phyloP scores from a whole-genome alignment of 2,797 vertebrate species.

The Odontamblyopus lacepedii region DNA sequence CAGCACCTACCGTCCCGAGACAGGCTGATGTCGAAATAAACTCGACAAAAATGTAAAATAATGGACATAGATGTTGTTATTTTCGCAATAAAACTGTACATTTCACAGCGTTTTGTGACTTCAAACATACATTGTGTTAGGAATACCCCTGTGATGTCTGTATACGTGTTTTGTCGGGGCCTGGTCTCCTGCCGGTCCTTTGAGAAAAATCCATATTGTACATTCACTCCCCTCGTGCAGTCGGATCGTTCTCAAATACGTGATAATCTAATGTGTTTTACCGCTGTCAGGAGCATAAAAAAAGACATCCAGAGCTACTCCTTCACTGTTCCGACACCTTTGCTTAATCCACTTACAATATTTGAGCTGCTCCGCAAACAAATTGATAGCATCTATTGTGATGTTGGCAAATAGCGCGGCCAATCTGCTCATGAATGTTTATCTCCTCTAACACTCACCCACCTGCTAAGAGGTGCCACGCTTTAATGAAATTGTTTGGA shows the following conservation, averaged over 20 bases:
- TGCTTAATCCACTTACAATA: conserved; percentile 81
- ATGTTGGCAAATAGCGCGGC: conserved; percentile 97
- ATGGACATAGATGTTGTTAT: not conserved
- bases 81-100: not conserved
- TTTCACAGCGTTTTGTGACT: not conserved
- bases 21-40: too few relatives aligned
- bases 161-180: not conserved
- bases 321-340: conserved; percentile 68
- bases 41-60: not conserved
- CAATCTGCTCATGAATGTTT: conserved; percentile 98
- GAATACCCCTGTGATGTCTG: not conserved
- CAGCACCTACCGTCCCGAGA: too few relatives aligned
- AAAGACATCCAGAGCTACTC: conserved; percentile 64
- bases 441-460: conserved; percentile 97
- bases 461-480: conserved; percentile 99
- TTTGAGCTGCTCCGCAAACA: conserved; percentile 93
- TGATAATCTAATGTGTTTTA: conserved; percentile 36
- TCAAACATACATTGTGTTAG: not conserved
- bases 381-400: conserved; percentile 96
- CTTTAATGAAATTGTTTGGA: conserved; percentile 99
- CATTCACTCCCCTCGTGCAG: conserved; percentile 26
- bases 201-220: not conserved
- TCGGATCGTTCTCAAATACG: conserved; percentile 37
- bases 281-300: conserved; percentile 48
- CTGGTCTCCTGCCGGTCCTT: not conserved